Percentiles rank a stretch among this genome's conserved stretches.
phyloP scores from a whole-genome alignment of 2,888 invertebrate genomes.

The Parascotia fuliginaria region DNA sequence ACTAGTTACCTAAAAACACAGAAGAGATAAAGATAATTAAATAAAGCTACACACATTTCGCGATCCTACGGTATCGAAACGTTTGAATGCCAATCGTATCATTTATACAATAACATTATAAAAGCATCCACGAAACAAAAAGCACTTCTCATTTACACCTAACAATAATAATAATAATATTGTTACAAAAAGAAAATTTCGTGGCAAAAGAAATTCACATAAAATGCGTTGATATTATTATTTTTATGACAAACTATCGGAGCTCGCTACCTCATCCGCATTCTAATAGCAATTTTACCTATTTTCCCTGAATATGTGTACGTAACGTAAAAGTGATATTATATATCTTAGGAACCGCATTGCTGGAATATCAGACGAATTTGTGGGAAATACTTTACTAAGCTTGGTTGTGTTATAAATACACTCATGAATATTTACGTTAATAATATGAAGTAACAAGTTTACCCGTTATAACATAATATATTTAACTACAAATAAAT shows the following conservation, averaged over 20 bases:
- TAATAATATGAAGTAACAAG: too few relatives aligned
- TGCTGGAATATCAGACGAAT: neutral
- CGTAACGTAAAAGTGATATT: conserved; percentile 8
- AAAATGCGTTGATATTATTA: conserved; percentile 10
- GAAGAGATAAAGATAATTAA: conserved; percentile 30
- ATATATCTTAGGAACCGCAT: neutral
- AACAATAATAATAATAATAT: conserved; percentile 2
- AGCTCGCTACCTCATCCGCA: neutral
- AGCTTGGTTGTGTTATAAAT: too few relatives aligned
- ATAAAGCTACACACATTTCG: conserved; percentile 4
- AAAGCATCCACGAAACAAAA: conserved; percentile 5
- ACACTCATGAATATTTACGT: too few relatives aligned
- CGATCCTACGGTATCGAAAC: conserved; percentile 14
- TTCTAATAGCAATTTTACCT: conserved; percentile 15
- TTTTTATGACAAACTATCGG: conserved; percentile 16
- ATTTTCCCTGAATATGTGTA: conserved; percentile 7
- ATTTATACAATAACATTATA: conserved; percentile 24
- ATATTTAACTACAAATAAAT: too few relatives aligned
- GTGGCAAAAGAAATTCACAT: neutral
- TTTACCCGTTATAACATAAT: too few relatives aligned
- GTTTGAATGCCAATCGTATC: conserved; percentile 29
- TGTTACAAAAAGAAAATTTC: neutral
- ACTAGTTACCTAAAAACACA: too few relatives aligned
- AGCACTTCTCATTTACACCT: conserved; percentile 11
- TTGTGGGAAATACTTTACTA: neutral